Percentiles rank a stretch among this genome's conserved stretches.
These are phyloP conservation scores for Perccottus glenii DNA, from an alignment of 2,113 vertebrate species.

Conservation along the genomic window DNA sequence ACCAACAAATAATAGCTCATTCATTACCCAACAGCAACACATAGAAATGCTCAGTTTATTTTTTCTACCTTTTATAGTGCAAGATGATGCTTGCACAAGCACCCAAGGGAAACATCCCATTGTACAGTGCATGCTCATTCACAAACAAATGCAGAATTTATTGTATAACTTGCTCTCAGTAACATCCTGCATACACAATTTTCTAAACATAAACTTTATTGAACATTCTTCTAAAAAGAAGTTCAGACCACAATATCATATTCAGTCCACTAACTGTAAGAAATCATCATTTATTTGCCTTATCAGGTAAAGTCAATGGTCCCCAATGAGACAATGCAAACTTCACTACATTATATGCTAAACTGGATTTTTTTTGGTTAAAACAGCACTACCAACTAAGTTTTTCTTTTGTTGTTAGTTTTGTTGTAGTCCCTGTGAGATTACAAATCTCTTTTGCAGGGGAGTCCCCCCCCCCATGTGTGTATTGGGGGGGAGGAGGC, in stretches of 20 bases:
- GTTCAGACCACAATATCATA: background rate
- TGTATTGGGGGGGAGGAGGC: too few species aligned
- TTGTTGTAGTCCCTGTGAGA: too few species aligned
- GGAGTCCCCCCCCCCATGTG: too few species aligned
- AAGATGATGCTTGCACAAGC: constrained; percentile 21
- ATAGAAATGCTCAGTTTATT: constrained; percentile 16
- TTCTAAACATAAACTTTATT: background rate
- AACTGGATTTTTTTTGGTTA: too few species aligned
- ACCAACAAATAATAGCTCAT: constrained; percentile 72
- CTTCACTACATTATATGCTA: too few species aligned
- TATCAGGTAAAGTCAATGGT: too few species aligned
- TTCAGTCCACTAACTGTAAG: background rate
- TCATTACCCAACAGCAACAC: constrained; percentile 36
- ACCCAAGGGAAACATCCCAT: constrained; percentile 20
- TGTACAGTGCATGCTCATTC: constrained; percentile 13
- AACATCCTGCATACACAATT: constrained; percentile 11
- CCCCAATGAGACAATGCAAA: too few species aligned
- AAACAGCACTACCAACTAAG: too few species aligned
- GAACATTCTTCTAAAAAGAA: background rate
- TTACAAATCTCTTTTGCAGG: too few species aligned
- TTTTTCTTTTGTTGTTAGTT: too few species aligned
- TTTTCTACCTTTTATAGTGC: constrained; percentile 28
- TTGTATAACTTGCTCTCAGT: background rate
- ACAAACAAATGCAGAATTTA: constrained; percentile 6
- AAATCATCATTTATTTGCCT: background rate